Percentiles rank a stretch among this genome's conserved stretches.
Evolutionary conservation across 1,140 invertebrate species (phyloP).

Genomic region (Campoletis sonorensis): DNA sequence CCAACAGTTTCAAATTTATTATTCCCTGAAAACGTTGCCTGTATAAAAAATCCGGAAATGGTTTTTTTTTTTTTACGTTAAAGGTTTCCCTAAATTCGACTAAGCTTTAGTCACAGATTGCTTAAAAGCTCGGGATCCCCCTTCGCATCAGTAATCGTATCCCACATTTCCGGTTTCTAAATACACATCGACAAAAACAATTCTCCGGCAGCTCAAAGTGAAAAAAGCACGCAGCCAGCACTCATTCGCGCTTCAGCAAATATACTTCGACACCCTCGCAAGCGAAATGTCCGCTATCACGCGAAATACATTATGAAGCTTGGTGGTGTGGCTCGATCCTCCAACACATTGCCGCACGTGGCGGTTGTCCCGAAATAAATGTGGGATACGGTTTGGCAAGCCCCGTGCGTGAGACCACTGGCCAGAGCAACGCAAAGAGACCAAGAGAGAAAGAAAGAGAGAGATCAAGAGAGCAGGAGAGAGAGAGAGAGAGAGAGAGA

Average conservation of each 20-base stretch:
- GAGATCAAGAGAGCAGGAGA: conserved; percentile 19
- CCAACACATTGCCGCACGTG: conserved; percentile 69
- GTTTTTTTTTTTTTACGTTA: too few species aligned
- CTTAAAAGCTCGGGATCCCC: too few species aligned
- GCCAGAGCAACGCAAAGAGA: conserved; percentile 37
- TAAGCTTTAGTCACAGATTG: too few species aligned
- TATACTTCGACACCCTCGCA: conserved; percentile 21
- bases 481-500: not conserved
- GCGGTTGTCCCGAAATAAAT: conserved; percentile 71
- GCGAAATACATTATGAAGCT: conserved; percentile 41
- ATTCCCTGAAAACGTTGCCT: too few species aligned
- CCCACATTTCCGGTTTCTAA: too few species aligned
- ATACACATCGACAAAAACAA: too few species aligned
- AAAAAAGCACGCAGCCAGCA: not conserved
- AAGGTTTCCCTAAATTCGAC: too few species aligned
- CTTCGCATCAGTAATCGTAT: too few species aligned
- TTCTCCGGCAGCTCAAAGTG: not conserved
- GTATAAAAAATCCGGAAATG: too few species aligned
- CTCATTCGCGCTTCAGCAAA: not conserved
- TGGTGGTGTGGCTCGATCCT: conserved; percentile 32
- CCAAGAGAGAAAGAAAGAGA: not conserved
- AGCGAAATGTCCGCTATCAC: conserved; percentile 2
- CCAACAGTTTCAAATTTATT: too few species aligned
- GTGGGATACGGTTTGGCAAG: conserved; percentile 68
- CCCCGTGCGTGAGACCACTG: conserved; percentile 53